Evolutionary conservation across 2,888 invertebrate species (phyloP).

Genomic region (Lymantria monacha): DNA sequence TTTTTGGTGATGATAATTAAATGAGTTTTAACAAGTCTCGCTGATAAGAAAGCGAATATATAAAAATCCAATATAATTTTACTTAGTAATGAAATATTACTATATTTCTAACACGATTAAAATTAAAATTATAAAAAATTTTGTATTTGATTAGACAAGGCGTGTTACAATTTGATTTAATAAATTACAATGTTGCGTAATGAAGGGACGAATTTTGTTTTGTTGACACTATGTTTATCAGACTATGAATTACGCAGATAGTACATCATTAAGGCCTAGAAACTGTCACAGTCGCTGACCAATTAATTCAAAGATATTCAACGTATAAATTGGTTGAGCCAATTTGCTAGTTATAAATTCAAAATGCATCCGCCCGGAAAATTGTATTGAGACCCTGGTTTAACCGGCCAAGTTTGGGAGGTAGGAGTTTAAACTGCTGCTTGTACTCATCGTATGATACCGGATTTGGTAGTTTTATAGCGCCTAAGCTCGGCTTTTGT

Average conservation of each 20-base stretch:
- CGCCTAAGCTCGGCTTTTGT: slow-evolving; percentile 60
- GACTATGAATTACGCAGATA: slow-evolving; percentile 26
- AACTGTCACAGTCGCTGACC: slow-evolving; percentile 57
- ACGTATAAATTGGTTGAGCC: slow-evolving; percentile 74
- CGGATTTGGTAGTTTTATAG: slow-evolving; percentile 52
- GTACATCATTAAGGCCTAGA: slow-evolving; percentile 34
- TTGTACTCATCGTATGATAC: slow-evolving; percentile 36
- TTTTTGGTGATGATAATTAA: no score
- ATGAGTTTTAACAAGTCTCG: no score
- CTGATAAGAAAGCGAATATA: no score
- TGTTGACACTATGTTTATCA: slow-evolving; percentile 10
- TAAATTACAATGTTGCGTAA: background rate
- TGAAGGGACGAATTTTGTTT: background rate
- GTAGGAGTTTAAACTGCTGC: slow-evolving; percentile 27
- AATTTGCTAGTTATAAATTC: slow-evolving; percentile 81
- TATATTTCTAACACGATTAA: no score
- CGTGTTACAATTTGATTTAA: no score
- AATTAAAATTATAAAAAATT: no score
- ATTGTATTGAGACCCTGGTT: slow-evolving; percentile 73
- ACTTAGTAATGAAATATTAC: no score
- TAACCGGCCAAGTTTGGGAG: slow-evolving; percentile 48
- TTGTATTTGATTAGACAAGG: no score
- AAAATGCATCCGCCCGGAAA: slow-evolving; percentile 77
- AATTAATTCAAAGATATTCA: slow-evolving; percentile 78
- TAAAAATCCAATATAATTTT: no score